These are phyloP conservation scores for Sylvilagus bachmani DNA, from an alignment of 2,113 vertebrate genomes.

Conservation along the genomic window DNA sequence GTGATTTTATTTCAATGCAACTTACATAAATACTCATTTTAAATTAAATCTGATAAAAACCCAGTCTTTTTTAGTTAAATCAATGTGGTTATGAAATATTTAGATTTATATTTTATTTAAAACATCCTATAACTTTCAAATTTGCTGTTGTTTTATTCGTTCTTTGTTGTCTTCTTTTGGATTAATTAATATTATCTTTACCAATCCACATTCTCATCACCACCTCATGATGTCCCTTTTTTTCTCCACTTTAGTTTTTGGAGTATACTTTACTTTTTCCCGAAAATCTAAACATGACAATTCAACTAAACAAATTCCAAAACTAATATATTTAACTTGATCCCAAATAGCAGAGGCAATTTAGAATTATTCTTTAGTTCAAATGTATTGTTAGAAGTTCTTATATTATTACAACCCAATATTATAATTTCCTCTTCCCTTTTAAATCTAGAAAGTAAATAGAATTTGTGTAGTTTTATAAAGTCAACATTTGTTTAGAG, in stretches of 20 bases:
- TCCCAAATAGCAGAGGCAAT: background rate
- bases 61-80: background rate
- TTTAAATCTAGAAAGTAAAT: background rate
- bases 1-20: background rate
- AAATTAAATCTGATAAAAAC: background rate
- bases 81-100: background rate
- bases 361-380: background rate
- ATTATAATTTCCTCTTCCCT: constrained; percentile 5
- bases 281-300: background rate
- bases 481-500: background rate
- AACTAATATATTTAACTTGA: background rate
- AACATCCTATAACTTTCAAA: background rate
- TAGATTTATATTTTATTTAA: background rate
- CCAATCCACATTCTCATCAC: too few relatives aligned
- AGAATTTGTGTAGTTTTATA: background rate
- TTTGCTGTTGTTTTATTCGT: background rate
- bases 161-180: background rate
- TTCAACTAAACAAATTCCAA: background rate
- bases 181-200: background rate
- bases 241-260: background rate
- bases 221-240: background rate
- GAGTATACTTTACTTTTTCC: background rate
- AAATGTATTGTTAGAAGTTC: background rate
- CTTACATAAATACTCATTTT: background rate
- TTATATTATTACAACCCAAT: background rate